These are phyloP conservation scores for Cotesia chilonis DNA, from an alignment of 1,140 invertebrate genomes.

Conservation along the genomic window DNA sequence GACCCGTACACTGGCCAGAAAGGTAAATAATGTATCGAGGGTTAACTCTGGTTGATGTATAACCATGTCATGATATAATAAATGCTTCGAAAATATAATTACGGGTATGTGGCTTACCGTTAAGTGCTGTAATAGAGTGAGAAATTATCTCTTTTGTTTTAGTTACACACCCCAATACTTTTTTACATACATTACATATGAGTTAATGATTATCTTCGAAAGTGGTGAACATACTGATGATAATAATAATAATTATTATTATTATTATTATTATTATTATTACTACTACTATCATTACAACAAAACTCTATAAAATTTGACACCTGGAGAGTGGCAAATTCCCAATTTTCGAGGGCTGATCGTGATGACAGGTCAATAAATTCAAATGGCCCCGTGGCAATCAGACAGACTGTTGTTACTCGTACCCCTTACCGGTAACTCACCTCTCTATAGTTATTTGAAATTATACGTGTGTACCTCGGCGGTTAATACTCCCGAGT, in stretches of 20 bases:
- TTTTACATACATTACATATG: too few relatives aligned
- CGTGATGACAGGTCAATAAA: constrained; percentile 60
- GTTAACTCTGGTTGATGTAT: neutral
- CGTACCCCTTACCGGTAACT: neutral
- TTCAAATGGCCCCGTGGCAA: constrained; percentile 51
- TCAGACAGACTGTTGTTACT: constrained; percentile 40
- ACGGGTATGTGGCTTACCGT: constrained; percentile 52
- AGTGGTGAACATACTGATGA: too few relatives aligned
- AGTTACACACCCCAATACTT: neutral
- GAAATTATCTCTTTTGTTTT: neutral
- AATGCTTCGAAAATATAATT: constrained; percentile 53
- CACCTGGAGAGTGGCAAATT: constrained; percentile 60
- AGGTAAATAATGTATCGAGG: neutral
- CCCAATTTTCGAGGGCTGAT: constrained; percentile 52
- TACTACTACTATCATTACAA: too few relatives aligned
- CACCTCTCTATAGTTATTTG: neutral
- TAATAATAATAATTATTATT: constrained; percentile 29
- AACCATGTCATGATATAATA: constrained; percentile 44
- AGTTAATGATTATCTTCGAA: too few relatives aligned
- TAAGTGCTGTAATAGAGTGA: constrained; percentile 26
- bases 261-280: too few relatives aligned
- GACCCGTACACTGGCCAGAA: too few relatives aligned
- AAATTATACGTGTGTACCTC: neutral
- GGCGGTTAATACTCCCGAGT: too few relatives aligned
- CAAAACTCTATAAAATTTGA: constrained; percentile 34